Evolutionary conservation across 2,888 invertebrate species (phyloP), one percentile per base, ranked within the genome.

Genomic region (Nymphalis polychloros): DNA sequence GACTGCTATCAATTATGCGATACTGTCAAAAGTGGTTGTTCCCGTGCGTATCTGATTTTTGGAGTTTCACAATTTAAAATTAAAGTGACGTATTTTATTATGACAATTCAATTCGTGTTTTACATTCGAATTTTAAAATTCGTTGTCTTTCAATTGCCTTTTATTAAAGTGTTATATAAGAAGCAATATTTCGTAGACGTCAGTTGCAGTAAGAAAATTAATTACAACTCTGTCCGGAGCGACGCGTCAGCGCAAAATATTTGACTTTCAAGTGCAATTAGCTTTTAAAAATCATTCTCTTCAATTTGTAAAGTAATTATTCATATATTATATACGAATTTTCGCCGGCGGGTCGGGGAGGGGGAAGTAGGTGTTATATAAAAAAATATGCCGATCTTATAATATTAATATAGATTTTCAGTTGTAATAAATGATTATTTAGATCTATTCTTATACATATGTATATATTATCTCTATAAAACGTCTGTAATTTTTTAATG

Each of bases 181-280:
- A 35, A n/a, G 35, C 35, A 59, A 48, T 35, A 52, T 64, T 23
- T 20, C 31, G 17, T 7, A 19, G 55, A 20, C 35, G 62, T 47
- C 62, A 63, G 55, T 62, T 23, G 35, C 66, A 64, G 61, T 52
- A 53, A 20, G 27, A 63, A 64, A 59, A 64, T 71, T 67, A 71
- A 71, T 69, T 64, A 68, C 59, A 63, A 46, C 52, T 59, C 8
- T n/a, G 47, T 31, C 17, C 16, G 53, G 10, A 52, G 62, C 52
- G 41, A 61, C 62, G 62, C 4, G 52, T 52, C 62, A 41, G 52
- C 41, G 52, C 52, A 62, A 62, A 52, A 62, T 62, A 62, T 62
- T 62, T 62, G 19, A 52, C 52, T 62, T 41, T 23, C 10, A 41
- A 35, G 16, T 41, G 50, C 20, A 62, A 62, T 52, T 62, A 62